Percentiles rank a stretch among this genome's conserved stretches.
Conservation (phyloP, 2,888 invertebrate species). For the Lochmaea capreae region DNA sequence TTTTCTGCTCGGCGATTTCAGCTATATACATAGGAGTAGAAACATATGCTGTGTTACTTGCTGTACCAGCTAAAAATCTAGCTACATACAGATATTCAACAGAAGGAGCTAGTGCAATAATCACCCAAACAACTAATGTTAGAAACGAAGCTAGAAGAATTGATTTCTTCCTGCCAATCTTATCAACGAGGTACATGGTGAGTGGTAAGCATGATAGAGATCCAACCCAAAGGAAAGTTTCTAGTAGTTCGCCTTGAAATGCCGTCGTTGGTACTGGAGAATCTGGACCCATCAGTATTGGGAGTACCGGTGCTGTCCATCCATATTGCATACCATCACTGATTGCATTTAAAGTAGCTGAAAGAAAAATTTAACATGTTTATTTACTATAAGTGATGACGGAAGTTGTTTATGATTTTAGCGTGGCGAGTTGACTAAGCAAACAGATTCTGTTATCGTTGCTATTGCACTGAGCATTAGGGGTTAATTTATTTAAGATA, state of each 20-base stretch:
- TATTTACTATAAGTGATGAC: not conserved
- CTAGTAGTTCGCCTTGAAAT: constrained; percentile 53
- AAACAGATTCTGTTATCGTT: no score
- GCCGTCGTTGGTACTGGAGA: constrained; percentile 57
- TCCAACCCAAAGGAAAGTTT: constrained; percentile 53
- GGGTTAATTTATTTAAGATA: no score
- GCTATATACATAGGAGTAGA: constrained; percentile 64
- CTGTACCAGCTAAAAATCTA: constrained; percentile 53
- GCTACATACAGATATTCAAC: constrained; percentile 56
- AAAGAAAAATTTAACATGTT: not conserved
- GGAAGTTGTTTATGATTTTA: no score
- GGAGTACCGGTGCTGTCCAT: constrained; percentile 63
- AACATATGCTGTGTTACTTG: constrained; percentile 62
- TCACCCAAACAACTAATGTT: constrained; percentile 60
- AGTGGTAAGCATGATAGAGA: constrained; percentile 56
- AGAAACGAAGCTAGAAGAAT: constrained; percentile 57
- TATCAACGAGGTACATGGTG: constrained; percentile 57
- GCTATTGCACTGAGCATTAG: no score
- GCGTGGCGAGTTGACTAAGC: no score
- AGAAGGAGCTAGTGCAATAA: constrained; percentile 55
- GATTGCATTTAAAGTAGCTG: constrained; percentile 61
- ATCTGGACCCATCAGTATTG: constrained; percentile 55
- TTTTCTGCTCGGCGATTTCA: constrained; percentile 62
- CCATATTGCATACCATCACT: constrained; percentile 64
- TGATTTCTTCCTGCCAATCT: constrained; percentile 57